Conservation (phyloP, 2,888 invertebrate genomes). For the Tinea pellionella region DNA sequence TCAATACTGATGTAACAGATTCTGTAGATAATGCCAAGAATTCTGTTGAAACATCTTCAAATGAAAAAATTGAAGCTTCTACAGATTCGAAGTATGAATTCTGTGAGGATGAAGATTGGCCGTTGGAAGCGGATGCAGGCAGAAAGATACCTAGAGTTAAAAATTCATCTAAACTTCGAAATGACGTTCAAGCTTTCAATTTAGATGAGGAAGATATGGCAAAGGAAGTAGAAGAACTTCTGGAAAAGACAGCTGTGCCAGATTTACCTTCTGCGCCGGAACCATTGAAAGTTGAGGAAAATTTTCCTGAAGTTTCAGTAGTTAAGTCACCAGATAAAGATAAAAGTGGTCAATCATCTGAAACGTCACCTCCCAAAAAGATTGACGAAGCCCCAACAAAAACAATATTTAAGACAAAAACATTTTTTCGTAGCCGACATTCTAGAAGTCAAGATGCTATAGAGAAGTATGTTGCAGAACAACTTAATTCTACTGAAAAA, state of each 20-base stretch:
- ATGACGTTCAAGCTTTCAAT: constrained; percentile 49
- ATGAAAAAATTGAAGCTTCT: constrained; percentile 51
- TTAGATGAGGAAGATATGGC: constrained; percentile 60
- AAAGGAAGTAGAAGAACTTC: constrained; percentile 70
- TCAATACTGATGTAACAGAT: constrained; percentile 20
- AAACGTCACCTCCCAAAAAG: constrained; percentile 27
- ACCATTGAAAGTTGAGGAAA: constrained; percentile 63
- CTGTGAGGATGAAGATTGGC: constrained; percentile 77
- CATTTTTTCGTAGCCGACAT: constrained; percentile 66
- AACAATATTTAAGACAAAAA: constrained; percentile 67
- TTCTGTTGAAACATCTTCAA: constrained; percentile 25
- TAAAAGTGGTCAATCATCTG: background rate
- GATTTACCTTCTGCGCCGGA: constrained; percentile 67
- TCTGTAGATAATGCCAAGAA: background rate
- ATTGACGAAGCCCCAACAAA: constrained; percentile 37
- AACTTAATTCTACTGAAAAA: constrained; percentile 54
- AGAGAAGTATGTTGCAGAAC: constrained; percentile 64
- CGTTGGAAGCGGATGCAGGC: constrained; percentile 62
- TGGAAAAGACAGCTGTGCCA: constrained; percentile 71
- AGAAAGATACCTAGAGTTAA: constrained; percentile 75
- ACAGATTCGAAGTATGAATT: constrained; percentile 82
- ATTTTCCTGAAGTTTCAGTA: constrained; percentile 66
- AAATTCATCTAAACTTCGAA: constrained; percentile 48
- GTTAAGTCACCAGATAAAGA: constrained; percentile 60
- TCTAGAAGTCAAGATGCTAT: constrained; percentile 66